Conservation (phyloP, 2,888 invertebrate genomes). For the Hyppa rectilinea region DNA sequence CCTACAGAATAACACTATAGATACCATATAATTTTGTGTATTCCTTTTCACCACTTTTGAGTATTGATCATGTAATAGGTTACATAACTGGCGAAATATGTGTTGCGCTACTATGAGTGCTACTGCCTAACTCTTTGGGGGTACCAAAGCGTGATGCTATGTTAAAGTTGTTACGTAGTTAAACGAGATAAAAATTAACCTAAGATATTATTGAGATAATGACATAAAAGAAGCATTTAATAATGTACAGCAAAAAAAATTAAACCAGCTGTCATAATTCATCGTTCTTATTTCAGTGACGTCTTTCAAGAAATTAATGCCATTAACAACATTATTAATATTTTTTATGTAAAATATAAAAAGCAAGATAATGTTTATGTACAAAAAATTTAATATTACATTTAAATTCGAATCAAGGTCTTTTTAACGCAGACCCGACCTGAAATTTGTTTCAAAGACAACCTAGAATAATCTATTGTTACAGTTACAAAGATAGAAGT, state of each 20-base stretch:
- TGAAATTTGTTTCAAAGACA: background rate
- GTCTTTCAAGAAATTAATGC: slow-evolving; percentile 34
- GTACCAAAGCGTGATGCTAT: too few relatives aligned
- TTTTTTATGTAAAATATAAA: background rate
- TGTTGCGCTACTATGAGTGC: too few relatives aligned
- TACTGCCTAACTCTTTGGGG: too few relatives aligned
- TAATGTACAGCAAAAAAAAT: slow-evolving; percentile 15
- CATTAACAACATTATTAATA: background rate
- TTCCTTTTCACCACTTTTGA: too few relatives aligned
- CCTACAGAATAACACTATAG: too few relatives aligned
- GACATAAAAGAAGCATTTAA: slow-evolving; percentile 9
- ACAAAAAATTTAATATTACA: background rate
- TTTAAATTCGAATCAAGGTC: slow-evolving; percentile 14
- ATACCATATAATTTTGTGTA: too few relatives aligned
- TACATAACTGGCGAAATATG: background rate
- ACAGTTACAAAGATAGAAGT: too few relatives aligned
- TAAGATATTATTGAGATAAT: slow-evolving; percentile 22
- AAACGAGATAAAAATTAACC: slow-evolving; percentile 21
- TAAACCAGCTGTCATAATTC: slow-evolving; percentile 3
- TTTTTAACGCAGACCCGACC: background rate
- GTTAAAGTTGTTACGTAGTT: too few relatives aligned
- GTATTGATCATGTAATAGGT: too few relatives aligned
- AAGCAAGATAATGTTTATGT: slow-evolving; percentile 9
- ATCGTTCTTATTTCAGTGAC: slow-evolving; percentile 25
- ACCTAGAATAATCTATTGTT: background rate